Base-by-base conservation (phyloP, 53 echinoderm and acorn worm genomes). In the Echinarachnius parma region DNA sequence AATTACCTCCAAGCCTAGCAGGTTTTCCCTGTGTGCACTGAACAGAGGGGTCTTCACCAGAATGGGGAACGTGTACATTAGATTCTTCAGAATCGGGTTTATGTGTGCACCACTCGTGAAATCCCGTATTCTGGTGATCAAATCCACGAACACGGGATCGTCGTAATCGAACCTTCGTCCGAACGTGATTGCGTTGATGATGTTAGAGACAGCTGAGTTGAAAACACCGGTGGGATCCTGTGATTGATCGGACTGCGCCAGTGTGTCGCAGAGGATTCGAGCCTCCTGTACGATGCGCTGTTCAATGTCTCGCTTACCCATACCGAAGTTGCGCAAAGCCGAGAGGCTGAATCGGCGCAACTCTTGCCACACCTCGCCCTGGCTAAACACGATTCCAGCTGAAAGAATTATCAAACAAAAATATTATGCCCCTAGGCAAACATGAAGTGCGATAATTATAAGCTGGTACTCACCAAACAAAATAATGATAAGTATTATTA, bases 291-390 rank as follows among this genome's bases (percentile, higher is more conserved):
- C 84, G 55, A 94, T 90, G 14, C 72, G 42, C 28, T 62, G 30
- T 65, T 90, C 87, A 11, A 84, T 65, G 57, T 87, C 89, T 35
- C 71, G 72, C 71, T 89, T 83, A n/a, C 94, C 94, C 61, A 94
- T 86, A 35, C 94, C 94, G 42, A 90, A 90, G 46, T 80, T 87
- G 33, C 90, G 74, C 11, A 94, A 53, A 18, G 90, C 94, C 18
- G 61, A 46, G 59, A 94, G 63, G 23, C 74, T 82, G 37, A 89
- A 93, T 25, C 88, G 89, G 13, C 93, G 86, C 20, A 82, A 72
- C 28, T 93, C 89, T 50, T 83, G 86, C 86, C 89, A 93, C 1
- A 62, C 46, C 15, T 67, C 74, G 9, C 93, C 93, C 62, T 81
- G 54, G 13, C 67, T 59, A 31, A 89, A 85, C 32, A 93, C 27